These are phyloP conservation scores for Aporrectodea caliginosa DNA, from an alignment of 1,140 invertebrate genomes.

Conservation along the genomic window DNA sequence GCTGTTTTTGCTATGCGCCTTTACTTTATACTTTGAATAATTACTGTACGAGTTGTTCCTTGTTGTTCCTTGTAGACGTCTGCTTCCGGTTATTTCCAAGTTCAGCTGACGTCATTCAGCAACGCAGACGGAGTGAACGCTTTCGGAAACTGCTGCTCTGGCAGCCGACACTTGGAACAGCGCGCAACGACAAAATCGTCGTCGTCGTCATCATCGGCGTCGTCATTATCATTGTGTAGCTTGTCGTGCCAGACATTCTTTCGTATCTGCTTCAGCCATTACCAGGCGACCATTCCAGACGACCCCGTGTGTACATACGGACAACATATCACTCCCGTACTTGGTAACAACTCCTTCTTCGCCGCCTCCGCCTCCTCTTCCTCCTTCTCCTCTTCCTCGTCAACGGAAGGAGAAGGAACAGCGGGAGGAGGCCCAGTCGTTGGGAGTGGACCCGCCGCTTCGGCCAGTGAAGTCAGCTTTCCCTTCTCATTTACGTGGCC, in stretches of 20 bases:
- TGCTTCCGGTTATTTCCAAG: constrained; percentile 77
- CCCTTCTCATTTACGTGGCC: not conserved
- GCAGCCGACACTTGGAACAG: constrained; percentile 51
- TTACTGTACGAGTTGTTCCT: too few species aligned
- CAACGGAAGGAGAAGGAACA: constrained; percentile 58
- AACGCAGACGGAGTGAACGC: constrained; percentile 81
- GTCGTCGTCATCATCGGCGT: not conserved
- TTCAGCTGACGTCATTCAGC: constrained; percentile 80
- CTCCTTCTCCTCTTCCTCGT: constrained; percentile 85
- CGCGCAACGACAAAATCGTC: not conserved
- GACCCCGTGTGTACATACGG: constrained; percentile 83
- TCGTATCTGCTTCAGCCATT: constrained; percentile 89
- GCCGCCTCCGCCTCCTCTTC: constrained; percentile 42
- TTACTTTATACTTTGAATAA: too few species aligned
- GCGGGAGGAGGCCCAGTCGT: not conserved
- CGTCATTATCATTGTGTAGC: constrained; percentile 8
- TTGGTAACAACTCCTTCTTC: constrained; percentile 61
- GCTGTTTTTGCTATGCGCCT: too few species aligned
- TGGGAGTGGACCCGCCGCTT: not conserved
- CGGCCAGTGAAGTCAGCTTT: constrained; percentile 40
- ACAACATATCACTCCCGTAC: constrained; percentile 77
- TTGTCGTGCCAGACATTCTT: constrained; percentile 81
- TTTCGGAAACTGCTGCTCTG: constrained; percentile 80
- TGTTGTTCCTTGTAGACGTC: constrained; percentile 76
- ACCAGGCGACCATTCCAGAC: constrained; percentile 83